Base-by-base conservation (phyloP, 2,797 vertebrate species). In the Gallinago solitaria region DNA sequence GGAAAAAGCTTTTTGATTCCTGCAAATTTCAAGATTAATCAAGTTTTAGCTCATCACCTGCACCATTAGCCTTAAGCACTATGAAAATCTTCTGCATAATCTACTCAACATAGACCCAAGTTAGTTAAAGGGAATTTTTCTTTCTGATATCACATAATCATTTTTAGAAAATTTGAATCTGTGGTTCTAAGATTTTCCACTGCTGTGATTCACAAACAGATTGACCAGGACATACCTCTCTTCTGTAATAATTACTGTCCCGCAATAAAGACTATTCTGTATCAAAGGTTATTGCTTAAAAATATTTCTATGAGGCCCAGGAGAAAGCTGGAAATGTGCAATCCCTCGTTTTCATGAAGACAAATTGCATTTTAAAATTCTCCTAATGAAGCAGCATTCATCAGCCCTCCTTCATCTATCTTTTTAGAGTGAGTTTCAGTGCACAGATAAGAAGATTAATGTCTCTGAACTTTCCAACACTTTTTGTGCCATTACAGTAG, bases 351-450 rank as follows among this genome's bases (percentile, higher is more conserved):
- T 97, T 98, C 97, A 98, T 97, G 96, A 98, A 98, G 98, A 98
- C 90, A 98, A 98, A 98, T 97, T 96, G 71, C 93, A 96, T 98
- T 98, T 98, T 98, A 96, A 98, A 97, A 98, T 97, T 97, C 97
- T 97, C 68, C 76, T 98, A 98, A 98, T 98, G 98, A 98, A 98
- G 95, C 92, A 93, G 81, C 89, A 97, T 98, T 98, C 96, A 97
- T 98, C 98, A 98, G 95, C 87, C 74, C 92, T 95, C 94, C 89
- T 97, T 97, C 97, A 97, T 98, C 96, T 97, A 94, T 97, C 97
- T 97, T 98, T 98, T 92, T 90, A 96, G 91, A 96, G 86, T 95
- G 96, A 97, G 86, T 97, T 98, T 95, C 92, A 87, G 90, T 94
- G 96, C 90, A 94, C 47, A 95, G 97, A 97, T 97, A 97, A 95